Conservation (phyloP, 2,888 invertebrate species). For the Dione vanillae region DNA sequence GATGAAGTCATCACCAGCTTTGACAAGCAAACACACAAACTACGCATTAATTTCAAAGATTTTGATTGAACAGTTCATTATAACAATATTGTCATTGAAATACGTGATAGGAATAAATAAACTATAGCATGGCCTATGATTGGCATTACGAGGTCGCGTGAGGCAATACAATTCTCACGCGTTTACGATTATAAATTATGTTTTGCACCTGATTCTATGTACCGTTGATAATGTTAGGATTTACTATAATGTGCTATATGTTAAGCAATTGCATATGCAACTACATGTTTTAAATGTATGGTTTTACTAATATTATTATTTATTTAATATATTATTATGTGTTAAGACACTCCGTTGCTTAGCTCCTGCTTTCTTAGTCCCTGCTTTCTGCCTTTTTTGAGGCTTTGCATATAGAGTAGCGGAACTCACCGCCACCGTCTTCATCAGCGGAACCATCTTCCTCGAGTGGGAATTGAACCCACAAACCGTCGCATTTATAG, state of each 20-base stretch:
- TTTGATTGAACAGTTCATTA: conserved; percentile 45
- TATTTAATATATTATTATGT: no score
- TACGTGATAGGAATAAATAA: conserved; percentile 29
- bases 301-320: no score
- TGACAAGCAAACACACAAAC: not conserved
- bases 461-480: no score
- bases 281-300: no score
- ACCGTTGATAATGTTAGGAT: conserved; percentile 12
- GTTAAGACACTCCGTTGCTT: no score
- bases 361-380: no score
- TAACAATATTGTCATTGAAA: conserved; percentile 27
- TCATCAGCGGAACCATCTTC: no score
- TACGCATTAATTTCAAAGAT: not conserved
- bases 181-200: conserved; percentile 27
- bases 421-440: no score
- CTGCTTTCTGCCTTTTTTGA: no score
- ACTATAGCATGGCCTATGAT: conserved; percentile 33
- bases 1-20: not conserved
- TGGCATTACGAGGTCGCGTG: conserved; percentile 36
- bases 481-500: no score
- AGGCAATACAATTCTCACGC: conserved; percentile 38
- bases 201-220: conserved; percentile 21
- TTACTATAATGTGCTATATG: not conserved
- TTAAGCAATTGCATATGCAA: not conserved
- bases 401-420: no score